Percentiles rank a stretch among this genome's conserved stretches.
Evolutionary conservation across 2,113 vertebrate species (phyloP).

Genomic region (Brachyhypopomus occidentalis): DNA sequence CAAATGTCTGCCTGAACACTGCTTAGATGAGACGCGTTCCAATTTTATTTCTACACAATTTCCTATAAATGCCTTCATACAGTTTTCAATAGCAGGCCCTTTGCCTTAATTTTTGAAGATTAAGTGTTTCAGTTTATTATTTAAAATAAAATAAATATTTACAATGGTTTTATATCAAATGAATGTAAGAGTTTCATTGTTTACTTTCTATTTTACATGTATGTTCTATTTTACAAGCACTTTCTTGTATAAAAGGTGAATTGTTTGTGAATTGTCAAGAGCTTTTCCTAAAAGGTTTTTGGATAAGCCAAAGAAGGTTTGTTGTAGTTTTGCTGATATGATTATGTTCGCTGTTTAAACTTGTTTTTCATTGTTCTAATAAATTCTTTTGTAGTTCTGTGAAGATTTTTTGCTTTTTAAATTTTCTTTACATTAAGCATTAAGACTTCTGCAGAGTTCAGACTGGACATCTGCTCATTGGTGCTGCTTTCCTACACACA

Average conservation of each 20-base stretch:
- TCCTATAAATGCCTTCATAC: too few species aligned
- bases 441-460: neutral
- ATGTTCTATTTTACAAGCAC: too few species aligned
- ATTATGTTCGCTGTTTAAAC: neutral
- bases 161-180: neutral
- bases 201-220: too few species aligned
- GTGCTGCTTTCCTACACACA: conserved; percentile 5
- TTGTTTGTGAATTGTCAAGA: too few species aligned
- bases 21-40: too few species aligned
- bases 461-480: neutral
- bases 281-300: neutral
- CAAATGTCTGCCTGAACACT: too few species aligned
- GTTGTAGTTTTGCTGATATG: neutral
- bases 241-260: too few species aligned
- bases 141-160: too few species aligned
- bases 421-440: neutral
- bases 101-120: neutral
- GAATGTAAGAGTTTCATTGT: too few species aligned
- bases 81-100: neutral
- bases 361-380: neutral
- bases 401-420: neutral
- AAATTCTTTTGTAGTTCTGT: neutral
- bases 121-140: neutral
- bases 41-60: too few species aligned
- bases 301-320: neutral